Conservation (phyloP, 2,888 invertebrate species). For the Xanthia icteritia region DNA sequence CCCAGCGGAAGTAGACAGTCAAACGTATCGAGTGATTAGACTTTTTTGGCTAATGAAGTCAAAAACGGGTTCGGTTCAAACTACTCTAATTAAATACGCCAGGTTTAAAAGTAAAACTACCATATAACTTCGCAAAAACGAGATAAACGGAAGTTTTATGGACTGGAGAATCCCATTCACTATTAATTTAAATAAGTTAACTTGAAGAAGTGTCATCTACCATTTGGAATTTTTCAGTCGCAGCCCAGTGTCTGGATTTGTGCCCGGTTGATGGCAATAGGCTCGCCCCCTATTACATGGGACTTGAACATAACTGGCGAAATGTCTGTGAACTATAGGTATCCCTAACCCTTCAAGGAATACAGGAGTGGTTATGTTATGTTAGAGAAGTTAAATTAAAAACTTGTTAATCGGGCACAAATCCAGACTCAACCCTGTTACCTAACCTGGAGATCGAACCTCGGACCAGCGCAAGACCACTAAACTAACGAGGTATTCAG, state of each 20-base stretch:
- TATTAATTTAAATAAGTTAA: too few relatives aligned
- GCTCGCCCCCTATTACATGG: too few relatives aligned
- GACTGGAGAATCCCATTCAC: conserved; percentile 27
- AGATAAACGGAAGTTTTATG: conserved; percentile 33
- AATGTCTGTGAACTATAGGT: too few relatives aligned
- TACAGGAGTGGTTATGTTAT: too few relatives aligned
- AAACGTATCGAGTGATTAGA: conserved; percentile 48
- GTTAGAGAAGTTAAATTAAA: neutral
- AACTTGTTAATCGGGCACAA: neutral
- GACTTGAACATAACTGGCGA: too few relatives aligned
- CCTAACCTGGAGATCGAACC: neutral
- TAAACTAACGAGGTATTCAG: neutral
- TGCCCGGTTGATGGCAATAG: too few relatives aligned
- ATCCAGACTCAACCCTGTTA: neutral
- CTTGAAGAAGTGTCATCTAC: too few relatives aligned
- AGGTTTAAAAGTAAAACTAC: conserved; percentile 37
- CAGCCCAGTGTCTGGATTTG: too few relatives aligned
- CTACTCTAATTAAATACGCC: conserved; percentile 52
- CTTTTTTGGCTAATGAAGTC: conserved; percentile 59
- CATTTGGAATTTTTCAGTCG: too few relatives aligned
- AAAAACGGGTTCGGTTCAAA: conserved; percentile 49
- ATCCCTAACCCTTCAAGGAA: too few relatives aligned
- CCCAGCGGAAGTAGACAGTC: conserved; percentile 53
- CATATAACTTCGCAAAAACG: conserved; percentile 54
- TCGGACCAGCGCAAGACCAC: too few relatives aligned